Evolutionary conservation across 2,797 vertebrate species (phyloP).

Genomic region (Cottoperca gobio): DNA sequence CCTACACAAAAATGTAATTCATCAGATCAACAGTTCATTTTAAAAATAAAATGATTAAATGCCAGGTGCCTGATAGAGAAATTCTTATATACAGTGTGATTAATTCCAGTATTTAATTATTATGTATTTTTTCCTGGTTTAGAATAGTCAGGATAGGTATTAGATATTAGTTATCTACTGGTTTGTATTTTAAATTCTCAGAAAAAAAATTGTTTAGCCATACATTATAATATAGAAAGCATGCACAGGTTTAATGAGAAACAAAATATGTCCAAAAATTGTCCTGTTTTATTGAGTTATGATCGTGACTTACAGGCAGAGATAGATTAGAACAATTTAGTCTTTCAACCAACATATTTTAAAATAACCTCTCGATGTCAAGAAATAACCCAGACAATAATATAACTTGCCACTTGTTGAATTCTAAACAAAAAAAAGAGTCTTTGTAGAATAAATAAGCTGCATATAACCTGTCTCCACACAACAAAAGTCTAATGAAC

Average conservation of each 20-base stretch:
- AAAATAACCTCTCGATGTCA: neutral
- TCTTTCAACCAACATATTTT: conserved; percentile 13
- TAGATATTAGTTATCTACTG: neutral
- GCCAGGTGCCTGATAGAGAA: neutral
- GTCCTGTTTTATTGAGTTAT: conserved; percentile 42
- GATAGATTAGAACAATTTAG: conserved; percentile 13
- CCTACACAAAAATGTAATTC: neutral
- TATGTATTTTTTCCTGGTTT: neutral
- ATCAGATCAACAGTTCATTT: neutral
- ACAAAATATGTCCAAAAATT: neutral
- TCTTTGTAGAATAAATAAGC: conserved; percentile 44
- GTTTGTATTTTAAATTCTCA: neutral
- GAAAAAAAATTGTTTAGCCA: neutral
- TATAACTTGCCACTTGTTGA: neutral
- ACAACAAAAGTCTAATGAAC: conserved; percentile 23
- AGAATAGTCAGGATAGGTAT: neutral
- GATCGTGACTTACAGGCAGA: conserved; percentile 8
- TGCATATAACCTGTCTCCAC: neutral
- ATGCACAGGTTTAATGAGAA: neutral
- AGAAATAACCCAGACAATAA: conserved; percentile 7
- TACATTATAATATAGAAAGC: neutral
- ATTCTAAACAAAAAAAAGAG: neutral
- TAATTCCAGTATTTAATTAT: neutral
- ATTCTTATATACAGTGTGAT: neutral
- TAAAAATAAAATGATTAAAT: neutral